phyloP scores from a whole-genome alignment of 2,797 vertebrate genomes.

The Pseudochirops corinnae region DNA sequence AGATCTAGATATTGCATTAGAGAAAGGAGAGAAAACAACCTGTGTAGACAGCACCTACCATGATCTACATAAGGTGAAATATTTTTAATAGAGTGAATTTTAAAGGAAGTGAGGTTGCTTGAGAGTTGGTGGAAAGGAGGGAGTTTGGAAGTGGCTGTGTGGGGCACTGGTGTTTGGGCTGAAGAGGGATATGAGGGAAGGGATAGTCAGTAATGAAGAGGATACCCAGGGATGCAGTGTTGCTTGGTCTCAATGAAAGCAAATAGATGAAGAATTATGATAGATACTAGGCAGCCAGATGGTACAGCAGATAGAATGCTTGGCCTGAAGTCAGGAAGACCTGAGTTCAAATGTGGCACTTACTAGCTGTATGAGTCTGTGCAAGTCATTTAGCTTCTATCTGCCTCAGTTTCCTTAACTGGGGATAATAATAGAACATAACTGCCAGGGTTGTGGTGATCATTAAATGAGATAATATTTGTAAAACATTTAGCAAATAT shows the following conservation, averaged over 20 bases:
- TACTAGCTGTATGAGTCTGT: neutral
- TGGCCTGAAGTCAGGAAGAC: neutral
- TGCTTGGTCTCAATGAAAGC: neutral
- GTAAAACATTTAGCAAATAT: neutral
- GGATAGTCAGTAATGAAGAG: neutral
- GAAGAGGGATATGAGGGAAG: neutral
- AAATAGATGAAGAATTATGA: neutral
- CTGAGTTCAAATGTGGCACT: neutral
- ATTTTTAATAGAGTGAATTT: neutral
- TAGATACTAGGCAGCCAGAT: neutral
- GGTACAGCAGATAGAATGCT: neutral
- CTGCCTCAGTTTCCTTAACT: neutral
- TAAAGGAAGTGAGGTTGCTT: neutral
- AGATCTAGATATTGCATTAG: neutral
- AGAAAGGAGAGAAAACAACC: neutral
- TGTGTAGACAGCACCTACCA: neutral
- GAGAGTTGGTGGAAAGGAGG: neutral
- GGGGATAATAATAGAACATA: neutral
- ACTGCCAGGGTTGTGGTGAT: neutral
- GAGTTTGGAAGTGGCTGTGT: neutral
- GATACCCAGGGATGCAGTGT: too few relatives aligned
- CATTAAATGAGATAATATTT: neutral
- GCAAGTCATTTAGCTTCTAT: neutral
- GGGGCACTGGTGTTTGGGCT: neutral
- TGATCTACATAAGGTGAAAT: neutral